Conservation (phyloP, 2,888 invertebrate species). For the Linhomoeus sp. region DNA sequence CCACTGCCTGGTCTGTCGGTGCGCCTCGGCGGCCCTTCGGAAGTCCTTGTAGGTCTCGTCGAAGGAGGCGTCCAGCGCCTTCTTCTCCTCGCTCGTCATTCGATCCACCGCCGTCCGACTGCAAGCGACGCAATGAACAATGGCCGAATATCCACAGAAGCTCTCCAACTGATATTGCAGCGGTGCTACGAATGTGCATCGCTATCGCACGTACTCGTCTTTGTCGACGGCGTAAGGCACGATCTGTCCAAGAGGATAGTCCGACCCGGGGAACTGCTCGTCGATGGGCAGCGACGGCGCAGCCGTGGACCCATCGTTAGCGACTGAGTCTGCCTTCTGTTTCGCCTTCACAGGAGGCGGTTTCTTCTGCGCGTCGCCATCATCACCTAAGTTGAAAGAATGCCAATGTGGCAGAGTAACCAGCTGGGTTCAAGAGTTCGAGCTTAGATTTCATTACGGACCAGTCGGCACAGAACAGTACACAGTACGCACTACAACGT, state of each 20-base stretch:
- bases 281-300: slow-evolving; percentile 21
- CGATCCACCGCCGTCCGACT: slow-evolving; percentile 20
- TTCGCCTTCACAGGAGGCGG: too few relatives aligned
- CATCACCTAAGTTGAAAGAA: too few relatives aligned
- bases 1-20: slow-evolving; percentile 77
- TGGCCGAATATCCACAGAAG: neutral
- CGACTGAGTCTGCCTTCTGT: too few relatives aligned
- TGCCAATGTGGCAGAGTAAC: too few relatives aligned
- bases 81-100: slow-evolving; percentile 42
- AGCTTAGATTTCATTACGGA: too few relatives aligned
- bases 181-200: neutral
- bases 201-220: slow-evolving; percentile 40
- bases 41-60: slow-evolving; percentile 83
- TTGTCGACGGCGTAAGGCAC: slow-evolving; percentile 55
- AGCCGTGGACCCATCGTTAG: too few relatives aligned
- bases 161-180: neutral
- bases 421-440: too few relatives aligned
- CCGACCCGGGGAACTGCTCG: slow-evolving; percentile 56
- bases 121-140: neutral
- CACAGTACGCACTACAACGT: too few relatives aligned
- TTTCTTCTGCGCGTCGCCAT: too few relatives aligned
- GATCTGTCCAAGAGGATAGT: slow-evolving; percentile 68
- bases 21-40: slow-evolving; percentile 87
- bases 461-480: too few relatives aligned
- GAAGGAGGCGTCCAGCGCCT: slow-evolving; percentile 68